Conservation (phyloP, 2,113 vertebrate genomes). For the Melozone crissalis region DNA sequence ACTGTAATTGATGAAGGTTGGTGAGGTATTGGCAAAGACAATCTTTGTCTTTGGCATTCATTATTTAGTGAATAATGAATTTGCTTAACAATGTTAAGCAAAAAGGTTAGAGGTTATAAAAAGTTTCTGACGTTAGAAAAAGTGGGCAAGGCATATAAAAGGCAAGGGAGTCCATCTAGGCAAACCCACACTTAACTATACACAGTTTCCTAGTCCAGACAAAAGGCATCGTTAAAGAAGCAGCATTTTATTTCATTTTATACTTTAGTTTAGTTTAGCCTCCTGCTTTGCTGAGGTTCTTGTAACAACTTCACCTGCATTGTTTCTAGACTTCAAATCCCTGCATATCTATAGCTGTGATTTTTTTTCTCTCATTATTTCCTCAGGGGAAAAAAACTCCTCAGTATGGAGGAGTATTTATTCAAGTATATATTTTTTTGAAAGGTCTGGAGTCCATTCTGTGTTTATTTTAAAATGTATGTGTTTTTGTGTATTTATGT, state of each 20-base stretch:
- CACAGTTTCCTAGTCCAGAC: not conserved
- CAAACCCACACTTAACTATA: not conserved
- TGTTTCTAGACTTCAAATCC: not conserved
- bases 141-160: not conserved
- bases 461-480: not conserved
- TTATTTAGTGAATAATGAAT: not conserved
- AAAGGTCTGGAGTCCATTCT: not conserved
- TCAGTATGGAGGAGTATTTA: not conserved
- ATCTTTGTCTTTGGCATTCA: not conserved
- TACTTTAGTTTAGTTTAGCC: not conserved
- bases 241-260: not conserved
- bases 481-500: not conserved
- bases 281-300: not conserved
- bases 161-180: not conserved
- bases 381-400: rapidly evolving
- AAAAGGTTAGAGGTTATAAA: not conserved
- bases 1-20: not conserved
- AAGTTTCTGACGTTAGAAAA: not conserved
- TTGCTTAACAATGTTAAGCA: not conserved
- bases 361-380: not conserved
- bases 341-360: not conserved
- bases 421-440: not conserved
- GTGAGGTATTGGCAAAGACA: not conserved
- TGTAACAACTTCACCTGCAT: not conserved
- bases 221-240: rapidly evolving